A percentile compares a stretch with the other conserved stretches of the same genome.
Evolutionary conservation across 64 coral and sea anemone genomes (phyloP).

Genomic region (Actinia tenebrosa): DNA sequence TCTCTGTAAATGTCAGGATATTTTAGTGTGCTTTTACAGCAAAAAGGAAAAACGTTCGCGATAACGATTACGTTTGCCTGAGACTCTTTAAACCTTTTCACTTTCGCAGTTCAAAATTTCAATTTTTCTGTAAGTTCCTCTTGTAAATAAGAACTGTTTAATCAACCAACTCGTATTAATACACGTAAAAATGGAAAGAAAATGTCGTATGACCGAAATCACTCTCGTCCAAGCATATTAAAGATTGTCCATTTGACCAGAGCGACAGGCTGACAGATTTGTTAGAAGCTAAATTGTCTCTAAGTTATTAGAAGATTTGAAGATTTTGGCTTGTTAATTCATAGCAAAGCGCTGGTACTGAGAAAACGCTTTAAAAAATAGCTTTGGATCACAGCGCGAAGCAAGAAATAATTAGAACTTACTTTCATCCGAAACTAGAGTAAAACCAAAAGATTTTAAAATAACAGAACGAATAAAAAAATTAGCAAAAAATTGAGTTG

Average conservation of each 20-base stretch:
- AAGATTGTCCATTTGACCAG: conserved; percentile 9
- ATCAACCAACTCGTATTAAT: not conserved
- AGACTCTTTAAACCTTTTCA: not conserved
- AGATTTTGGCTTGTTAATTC: not conserved
- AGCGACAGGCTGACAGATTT: not conserved
- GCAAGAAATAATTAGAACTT: not conserved
- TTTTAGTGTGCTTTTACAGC: not conserved
- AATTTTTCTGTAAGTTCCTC: not conserved
- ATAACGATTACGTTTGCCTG: not conserved
- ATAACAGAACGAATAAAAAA: not conserved
- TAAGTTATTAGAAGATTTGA: conserved; percentile 9
- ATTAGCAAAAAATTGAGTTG: not conserved
- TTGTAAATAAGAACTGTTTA: too few relatives aligned
- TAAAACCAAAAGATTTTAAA: not conserved
- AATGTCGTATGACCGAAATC: not conserved
- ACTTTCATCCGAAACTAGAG: not conserved
- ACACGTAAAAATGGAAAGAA: not conserved
- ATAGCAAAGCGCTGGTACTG: not conserved
- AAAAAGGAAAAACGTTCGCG: not conserved
- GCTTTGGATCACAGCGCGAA: not conserved
- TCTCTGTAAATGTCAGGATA: not conserved
- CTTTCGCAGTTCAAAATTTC: not conserved
- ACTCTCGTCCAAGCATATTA: not conserved
- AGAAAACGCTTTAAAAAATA: not conserved
- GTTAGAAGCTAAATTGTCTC: not conserved